Conservation (phyloP, 2,888 invertebrate species). For the Acanthosoma haemorrhoidale region DNA sequence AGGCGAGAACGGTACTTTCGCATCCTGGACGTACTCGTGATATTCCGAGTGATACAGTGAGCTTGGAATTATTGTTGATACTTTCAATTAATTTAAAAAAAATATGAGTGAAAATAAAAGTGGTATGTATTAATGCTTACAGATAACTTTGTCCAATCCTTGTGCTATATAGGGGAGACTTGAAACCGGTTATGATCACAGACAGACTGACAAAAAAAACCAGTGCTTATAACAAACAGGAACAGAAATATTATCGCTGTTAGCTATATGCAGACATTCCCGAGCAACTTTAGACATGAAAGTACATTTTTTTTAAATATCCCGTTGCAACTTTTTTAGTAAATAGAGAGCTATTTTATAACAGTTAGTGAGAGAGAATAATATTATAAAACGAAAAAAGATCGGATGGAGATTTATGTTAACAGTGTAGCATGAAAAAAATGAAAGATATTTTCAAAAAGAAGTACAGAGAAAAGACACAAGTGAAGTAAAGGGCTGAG, state of each 20-base stretch:
- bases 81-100: no score
- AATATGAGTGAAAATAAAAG: no score
- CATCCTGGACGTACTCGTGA: no score
- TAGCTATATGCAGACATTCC: neutral
- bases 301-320: no score
- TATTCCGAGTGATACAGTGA: no score
- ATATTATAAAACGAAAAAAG: neutral
- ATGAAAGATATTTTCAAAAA: neutral
- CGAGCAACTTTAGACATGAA: no score
- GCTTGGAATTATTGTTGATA: no score
- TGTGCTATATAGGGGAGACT: neutral
- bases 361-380: no score
- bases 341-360: no score
- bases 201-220: neutral
- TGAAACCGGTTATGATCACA: neutral
- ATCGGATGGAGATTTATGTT: neutral
- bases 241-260: conserved; percentile 1
- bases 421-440: neutral
- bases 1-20: no score
- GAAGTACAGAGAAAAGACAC: neutral
- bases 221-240: neutral
- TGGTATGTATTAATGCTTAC: no score
- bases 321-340: no score
- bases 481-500: neutral
- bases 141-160: neutral